Percentiles rank a stretch among this genome's conserved stretches.
Evolutionary conservation across 2,888 invertebrate genomes (phyloP).

Genomic region (Uropetala carovei): DNA sequence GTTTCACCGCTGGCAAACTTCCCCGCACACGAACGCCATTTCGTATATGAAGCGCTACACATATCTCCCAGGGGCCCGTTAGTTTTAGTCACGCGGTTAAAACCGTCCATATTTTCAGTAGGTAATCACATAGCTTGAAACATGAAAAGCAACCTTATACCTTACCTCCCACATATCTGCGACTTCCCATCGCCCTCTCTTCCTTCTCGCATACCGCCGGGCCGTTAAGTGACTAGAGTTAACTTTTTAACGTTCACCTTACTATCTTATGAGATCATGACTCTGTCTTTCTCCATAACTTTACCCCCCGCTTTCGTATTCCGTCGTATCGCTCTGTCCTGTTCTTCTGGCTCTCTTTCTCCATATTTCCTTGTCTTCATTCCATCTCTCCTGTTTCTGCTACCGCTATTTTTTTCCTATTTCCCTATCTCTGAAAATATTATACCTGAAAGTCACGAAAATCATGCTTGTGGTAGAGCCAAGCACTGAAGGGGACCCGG

Average conservation of each 20-base stretch:
- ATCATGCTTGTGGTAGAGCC: too few species aligned
- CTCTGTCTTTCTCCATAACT: not conserved
- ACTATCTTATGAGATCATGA: not conserved
- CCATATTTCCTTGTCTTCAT: not conserved
- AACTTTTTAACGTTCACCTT: not conserved
- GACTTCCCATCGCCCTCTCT: conserved; percentile 13
- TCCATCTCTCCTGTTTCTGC: not conserved
- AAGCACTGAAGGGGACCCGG: too few species aligned
- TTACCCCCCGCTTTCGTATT: not conserved
- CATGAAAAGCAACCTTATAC: conserved; percentile 53
- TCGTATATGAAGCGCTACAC: conserved; percentile 29
- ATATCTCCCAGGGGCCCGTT: conserved; percentile 22
- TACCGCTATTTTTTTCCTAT: not conserved
- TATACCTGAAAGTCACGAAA: too few species aligned
- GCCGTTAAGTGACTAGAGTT: not conserved
- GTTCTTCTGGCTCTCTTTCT: not conserved
- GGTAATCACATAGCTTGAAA: conserved; percentile 45
- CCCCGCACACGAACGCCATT: not conserved
- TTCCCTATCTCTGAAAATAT: not conserved
- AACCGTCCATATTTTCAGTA: conserved; percentile 50
- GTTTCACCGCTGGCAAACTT: not conserved
- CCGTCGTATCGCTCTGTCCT: not conserved
- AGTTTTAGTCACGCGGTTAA: conserved; percentile 41
- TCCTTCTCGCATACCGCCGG: not conserved
- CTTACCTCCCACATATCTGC: conserved; percentile 20